phyloP scores from a whole-genome alignment of 2,113 vertebrate genomes.

The Ginglymostoma cirratum region DNA sequence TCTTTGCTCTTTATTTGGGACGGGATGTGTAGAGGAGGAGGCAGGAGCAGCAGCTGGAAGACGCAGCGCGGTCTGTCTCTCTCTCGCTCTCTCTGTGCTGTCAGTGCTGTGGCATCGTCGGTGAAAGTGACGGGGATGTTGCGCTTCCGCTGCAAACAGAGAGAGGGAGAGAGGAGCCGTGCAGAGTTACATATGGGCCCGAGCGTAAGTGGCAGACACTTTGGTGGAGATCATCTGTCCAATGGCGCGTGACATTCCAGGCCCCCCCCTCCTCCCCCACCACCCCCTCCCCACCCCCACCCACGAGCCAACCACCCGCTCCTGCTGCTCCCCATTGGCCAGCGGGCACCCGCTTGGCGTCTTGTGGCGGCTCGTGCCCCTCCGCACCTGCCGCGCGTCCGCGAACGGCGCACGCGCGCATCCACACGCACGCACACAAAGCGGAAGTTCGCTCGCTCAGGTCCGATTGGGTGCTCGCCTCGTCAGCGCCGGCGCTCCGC shows the following conservation, averaged over 20 bases:
- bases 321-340: background rate
- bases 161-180: slow-evolving; percentile 38
- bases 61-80: slow-evolving; percentile 40
- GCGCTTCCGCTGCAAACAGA: slow-evolving; percentile 43
- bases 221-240: slow-evolving; percentile 95
- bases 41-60: slow-evolving; percentile 13
- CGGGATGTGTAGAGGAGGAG: slow-evolving; percentile 8
- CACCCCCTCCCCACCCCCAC: slow-evolving; percentile 47
- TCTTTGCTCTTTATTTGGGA: background rate
- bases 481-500: background rate
- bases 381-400: background rate
- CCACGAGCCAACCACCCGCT: background rate
- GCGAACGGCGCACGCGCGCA: background rate
- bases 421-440: background rate
- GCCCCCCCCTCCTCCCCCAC: slow-evolving; percentile 52
- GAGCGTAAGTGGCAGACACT: slow-evolving; percentile 86
- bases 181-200: slow-evolving; percentile 73
- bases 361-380: background rate
- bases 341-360: background rate
- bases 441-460: background rate
- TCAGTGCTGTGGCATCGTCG: slow-evolving; percentile 67
- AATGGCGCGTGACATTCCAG: slow-evolving; percentile 94
- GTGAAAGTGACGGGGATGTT: slow-evolving; percentile 51
- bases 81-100: slow-evolving; percentile 43
- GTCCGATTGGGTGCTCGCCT: slow-evolving; percentile 42